Evolutionary conservation across 2,888 invertebrate species (phyloP), one percentile per base, ranked within the genome.

Genomic region (Nemotelus nigrinus): DNA sequence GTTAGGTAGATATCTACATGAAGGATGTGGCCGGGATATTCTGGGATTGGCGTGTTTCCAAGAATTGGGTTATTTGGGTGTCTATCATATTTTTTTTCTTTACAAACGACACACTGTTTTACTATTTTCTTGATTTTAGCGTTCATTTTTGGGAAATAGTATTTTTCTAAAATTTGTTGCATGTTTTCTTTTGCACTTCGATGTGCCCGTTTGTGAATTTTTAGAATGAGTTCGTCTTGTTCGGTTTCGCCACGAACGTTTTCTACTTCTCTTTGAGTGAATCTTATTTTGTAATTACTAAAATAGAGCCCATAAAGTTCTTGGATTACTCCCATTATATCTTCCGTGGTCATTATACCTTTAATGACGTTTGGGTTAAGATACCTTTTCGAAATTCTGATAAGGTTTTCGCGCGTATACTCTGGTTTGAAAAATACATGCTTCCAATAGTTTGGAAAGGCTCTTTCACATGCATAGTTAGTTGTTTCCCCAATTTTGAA

Each of bases 51-150:
- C 7, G 79, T 80, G 43, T 55, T 47, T 4, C 57, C 25, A 2
- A 77, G 5, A 6, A 70, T 60, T 4, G 70, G 71, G 44, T 79
- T 64, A 50, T 77, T 77, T 3, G 78, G 79, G 43, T 80, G 78
- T 60, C 57, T 74, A 47, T 50, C 65, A 53, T 50, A 78, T 43
- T 55, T 76, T 55, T 50, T 78, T 44, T 1, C 48, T 48, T 10
- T 70, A 47, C 58, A 41, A 39, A 8, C 25, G 39, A 44, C 44
- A 63, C 78, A 78, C 50, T 72, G 76, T 63, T 77, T 77, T 2
- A 77, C 72, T 64, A 76, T 44, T 76, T 50, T 55, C 53, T 78
- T 78, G 45, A 78, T 76, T 10, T 78, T 78, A 41, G 68, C 60
- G 70, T 75, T 63, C 68, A 78, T 78, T 68, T 53, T 58, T 39